A percentile compares a stretch with the other conserved stretches of the same genome.
Evolutionary conservation across 2,888 invertebrate species (phyloP).

Genomic region (Syrista parreyssii): DNA sequence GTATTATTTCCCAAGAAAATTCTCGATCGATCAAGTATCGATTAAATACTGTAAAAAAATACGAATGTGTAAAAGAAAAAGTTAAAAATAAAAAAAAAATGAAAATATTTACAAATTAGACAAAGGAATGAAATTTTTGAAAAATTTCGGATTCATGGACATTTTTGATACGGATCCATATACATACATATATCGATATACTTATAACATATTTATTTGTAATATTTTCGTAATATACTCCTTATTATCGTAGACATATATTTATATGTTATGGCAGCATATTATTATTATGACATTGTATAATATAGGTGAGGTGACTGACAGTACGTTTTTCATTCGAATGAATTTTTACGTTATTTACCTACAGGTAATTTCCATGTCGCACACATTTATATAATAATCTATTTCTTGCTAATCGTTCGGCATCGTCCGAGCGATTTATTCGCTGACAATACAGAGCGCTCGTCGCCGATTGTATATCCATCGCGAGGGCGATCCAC

Average conservation of each 20-base stretch:
- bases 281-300: constrained; percentile 62
- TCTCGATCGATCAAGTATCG: neutral
- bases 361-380: constrained; percentile 33
- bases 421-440: neutral
- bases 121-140: neutral
- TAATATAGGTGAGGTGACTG: constrained; percentile 62
- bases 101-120: neutral
- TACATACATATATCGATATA: constrained; percentile 24
- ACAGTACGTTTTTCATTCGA: constrained; percentile 48
- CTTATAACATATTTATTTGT: constrained; percentile 58
- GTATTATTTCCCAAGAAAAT: neutral
- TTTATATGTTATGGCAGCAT: constrained; percentile 66
- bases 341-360: constrained; percentile 24
- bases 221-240: constrained; percentile 58
- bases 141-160: neutral
- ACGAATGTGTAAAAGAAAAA: neutral
- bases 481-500: neutral
- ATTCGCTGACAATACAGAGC: neutral
- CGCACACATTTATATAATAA: constrained; percentile 13
- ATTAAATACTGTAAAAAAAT: neutral
- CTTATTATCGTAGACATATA: constrained; percentile 63
- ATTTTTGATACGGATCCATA: neutral
- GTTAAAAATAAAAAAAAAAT: neutral
- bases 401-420: constrained; percentile 11
- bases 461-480: neutral